Percentiles rank a stretch among this genome's conserved stretches.
Evolutionary conservation across 2,797 vertebrate genomes (phyloP).

Genomic region (Calcarius lapponicus): DNA sequence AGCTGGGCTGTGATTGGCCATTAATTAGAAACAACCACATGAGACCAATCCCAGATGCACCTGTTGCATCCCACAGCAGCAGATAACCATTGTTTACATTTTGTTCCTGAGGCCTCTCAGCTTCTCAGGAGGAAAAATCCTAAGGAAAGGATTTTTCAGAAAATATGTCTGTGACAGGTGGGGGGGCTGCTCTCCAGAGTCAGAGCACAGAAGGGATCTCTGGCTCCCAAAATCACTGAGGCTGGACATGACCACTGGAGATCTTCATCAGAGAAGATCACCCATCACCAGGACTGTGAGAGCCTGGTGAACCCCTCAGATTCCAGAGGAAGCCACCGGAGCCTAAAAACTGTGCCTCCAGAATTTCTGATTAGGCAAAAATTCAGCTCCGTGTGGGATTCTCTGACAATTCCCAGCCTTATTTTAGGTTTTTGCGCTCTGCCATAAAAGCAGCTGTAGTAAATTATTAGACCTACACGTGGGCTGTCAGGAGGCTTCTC

Average conservation of each 20-base stretch:
- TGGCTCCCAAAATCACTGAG: background rate
- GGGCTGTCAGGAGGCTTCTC: background rate
- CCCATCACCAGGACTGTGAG: background rate
- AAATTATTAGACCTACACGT: slow-evolving; percentile 12
- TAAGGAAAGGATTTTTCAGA: too few relatives aligned
- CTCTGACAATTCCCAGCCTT: slow-evolving; percentile 26
- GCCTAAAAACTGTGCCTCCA: background rate
- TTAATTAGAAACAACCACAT: too few relatives aligned
- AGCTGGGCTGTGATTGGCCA: too few relatives aligned
- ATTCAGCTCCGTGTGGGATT: background rate
- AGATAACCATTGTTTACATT: too few relatives aligned
- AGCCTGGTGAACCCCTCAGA: rapidly evolving
- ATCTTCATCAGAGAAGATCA: background rate
- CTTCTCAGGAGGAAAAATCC: too few relatives aligned
- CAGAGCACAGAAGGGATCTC: background rate
- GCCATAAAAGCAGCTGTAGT: background rate
- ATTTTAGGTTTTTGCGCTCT: background rate
- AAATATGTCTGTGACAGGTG: too few relatives aligned
- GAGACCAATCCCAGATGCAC: too few relatives aligned
- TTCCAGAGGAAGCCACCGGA: background rate
- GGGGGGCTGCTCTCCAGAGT: background rate
- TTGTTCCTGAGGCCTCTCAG: too few relatives aligned
- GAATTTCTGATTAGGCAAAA: background rate
- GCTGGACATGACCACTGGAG: background rate
- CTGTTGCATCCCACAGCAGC: too few relatives aligned